These are phyloP conservation scores for Pogonomyrmex barbatus DNA, from an alignment of 1,140 invertebrate species.

Conservation along the genomic window DNA sequence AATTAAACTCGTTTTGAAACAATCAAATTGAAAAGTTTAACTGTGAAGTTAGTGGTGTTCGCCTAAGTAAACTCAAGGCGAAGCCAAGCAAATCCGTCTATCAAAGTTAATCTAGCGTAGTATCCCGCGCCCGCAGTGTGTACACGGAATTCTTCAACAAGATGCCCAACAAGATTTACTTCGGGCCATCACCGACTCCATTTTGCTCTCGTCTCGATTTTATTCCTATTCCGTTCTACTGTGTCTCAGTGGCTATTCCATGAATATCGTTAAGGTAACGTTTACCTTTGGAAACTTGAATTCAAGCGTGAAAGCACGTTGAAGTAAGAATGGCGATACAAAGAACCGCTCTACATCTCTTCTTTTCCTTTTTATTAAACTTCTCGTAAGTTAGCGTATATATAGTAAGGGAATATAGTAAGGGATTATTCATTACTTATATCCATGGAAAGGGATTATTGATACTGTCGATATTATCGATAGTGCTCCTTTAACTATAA, in stretches of 20 bases:
- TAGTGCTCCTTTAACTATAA: constrained; percentile 35
- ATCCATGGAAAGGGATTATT: constrained; percentile 28
- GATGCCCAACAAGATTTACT: constrained; percentile 48
- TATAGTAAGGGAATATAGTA: neutral
- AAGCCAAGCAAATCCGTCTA: constrained; percentile 40
- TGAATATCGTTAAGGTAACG: constrained; percentile 51
- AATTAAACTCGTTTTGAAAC: neutral
- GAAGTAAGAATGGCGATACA: constrained; percentile 21
- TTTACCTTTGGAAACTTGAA: constrained; percentile 53
- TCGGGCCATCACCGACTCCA: constrained; percentile 32
- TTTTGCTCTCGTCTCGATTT: constrained; percentile 32
- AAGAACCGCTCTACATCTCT: neutral
- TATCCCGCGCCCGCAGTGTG: neutral
- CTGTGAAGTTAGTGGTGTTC: constrained; percentile 8
- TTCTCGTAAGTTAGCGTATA: neutral
- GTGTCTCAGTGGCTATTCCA: constrained; percentile 36
- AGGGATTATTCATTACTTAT: constrained; percentile 45
- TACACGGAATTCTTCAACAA: constrained; percentile 43
- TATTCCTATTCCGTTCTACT: constrained; percentile 33
- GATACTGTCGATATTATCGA: constrained; percentile 45
- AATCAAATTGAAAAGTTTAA: constrained; percentile 27
- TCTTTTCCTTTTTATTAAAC: constrained; percentile 29
- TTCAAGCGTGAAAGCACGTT: constrained; percentile 19
- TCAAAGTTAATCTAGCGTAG: constrained; percentile 54
- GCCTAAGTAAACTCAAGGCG: constrained; percentile 13